A percentile compares a stretch with the other conserved stretches of the same genome.
Evolutionary conservation across 92 coral and sea anemone genomes (phyloP).

Genomic region (Umimayanthus chanpuru): DNA sequence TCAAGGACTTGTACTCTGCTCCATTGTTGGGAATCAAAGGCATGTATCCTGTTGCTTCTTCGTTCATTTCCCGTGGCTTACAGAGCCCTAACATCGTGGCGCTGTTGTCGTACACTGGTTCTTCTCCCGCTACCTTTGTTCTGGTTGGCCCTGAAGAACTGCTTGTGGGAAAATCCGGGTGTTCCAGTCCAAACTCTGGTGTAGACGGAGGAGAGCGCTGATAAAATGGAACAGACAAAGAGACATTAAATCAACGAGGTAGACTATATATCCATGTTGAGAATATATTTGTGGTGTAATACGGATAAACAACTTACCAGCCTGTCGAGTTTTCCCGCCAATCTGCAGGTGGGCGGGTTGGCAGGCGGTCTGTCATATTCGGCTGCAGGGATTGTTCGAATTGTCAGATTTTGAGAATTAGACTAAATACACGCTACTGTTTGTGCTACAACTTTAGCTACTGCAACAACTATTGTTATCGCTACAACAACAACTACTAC

Average conservation of each 20-base stretch:
- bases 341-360: background rate
- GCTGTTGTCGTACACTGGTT: background rate
- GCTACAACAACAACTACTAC: too few species aligned
- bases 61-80: background rate
- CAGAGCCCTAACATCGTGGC: background rate
- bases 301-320: background rate
- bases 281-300: too few species aligned
- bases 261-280: background rate
- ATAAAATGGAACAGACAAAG: too few species aligned
- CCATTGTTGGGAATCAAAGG: background rate
- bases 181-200: background rate
- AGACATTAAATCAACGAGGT: background rate
- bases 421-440: background rate
- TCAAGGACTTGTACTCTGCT: background rate
- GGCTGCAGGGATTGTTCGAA: background rate
- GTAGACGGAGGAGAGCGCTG: background rate
- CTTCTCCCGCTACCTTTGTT: background rate
- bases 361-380: slow-evolving; percentile 1
- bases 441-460: too few species aligned
- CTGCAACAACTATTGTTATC: too few species aligned
- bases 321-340: background rate
- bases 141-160: background rate
- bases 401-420: background rate
- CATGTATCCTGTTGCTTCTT: background rate
- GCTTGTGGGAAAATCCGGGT: background rate